These are phyloP conservation scores for Drosophila asahinai DNA, from an alignment of 1,140 invertebrate species.

Conservation along the genomic window DNA sequence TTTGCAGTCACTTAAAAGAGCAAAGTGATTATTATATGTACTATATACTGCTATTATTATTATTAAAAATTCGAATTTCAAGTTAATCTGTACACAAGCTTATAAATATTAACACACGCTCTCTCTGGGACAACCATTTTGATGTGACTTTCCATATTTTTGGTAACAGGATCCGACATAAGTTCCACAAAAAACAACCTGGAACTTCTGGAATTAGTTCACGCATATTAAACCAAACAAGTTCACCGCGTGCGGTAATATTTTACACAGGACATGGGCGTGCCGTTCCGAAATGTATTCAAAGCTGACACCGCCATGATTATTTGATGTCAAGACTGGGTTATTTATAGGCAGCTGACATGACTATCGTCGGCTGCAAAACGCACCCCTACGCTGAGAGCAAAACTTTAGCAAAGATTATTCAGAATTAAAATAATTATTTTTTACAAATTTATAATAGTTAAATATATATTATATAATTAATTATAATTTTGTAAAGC, in stretches of 20 bases:
- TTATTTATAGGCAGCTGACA: slow-evolving; percentile 61
- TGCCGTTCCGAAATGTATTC: slow-evolving; percentile 24
- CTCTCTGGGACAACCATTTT: not conserved
- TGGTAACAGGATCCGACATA: not conserved
- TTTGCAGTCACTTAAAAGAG: not conserved
- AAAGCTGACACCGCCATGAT: slow-evolving; percentile 42
- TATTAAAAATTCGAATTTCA: not conserved
- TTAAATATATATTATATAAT: no score
- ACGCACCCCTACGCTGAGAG: not conserved
- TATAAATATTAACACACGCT: not conserved
- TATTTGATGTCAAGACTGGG: slow-evolving; percentile 48
- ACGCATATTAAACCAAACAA: slow-evolving; percentile 24
- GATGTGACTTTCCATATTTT: not conserved
- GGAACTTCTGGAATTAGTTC: slow-evolving; percentile 8
- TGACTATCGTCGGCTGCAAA: slow-evolving; percentile 30
- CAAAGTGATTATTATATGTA: not conserved
- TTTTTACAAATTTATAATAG: no score
- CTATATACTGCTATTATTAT: not conserved
- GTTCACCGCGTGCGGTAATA: slow-evolving; percentile 19
- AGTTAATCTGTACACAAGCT: not conserved
- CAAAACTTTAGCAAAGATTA: not conserved
- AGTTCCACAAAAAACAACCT: not conserved
- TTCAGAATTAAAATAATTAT: no score
- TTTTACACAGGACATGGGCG: slow-evolving; percentile 24
- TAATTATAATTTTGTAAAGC: no score